Percentiles rank a stretch among this genome's conserved stretches.
phyloP scores from a whole-genome alignment of 35 echinoderm and acorn worm species.

The Stichopus chloronotus region DNA sequence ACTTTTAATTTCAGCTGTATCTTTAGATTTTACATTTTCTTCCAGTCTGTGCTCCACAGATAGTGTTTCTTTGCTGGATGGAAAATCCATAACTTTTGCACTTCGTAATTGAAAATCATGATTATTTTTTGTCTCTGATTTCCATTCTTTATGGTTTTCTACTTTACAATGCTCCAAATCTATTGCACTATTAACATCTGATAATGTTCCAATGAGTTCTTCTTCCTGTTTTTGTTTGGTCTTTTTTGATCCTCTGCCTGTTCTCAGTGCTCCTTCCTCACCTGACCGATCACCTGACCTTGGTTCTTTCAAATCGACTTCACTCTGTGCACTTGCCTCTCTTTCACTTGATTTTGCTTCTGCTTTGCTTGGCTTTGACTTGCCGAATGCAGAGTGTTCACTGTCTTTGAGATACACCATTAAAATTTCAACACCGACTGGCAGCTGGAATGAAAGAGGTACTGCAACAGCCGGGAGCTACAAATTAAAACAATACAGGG shows the following conservation, averaged over 20 bases:
- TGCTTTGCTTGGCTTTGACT: background rate
- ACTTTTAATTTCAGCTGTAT: slow-evolving; percentile 8
- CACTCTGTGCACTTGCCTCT: background rate
- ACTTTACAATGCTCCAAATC: background rate
- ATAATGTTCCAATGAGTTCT: background rate
- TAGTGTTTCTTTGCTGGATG: background rate
- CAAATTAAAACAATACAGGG: background rate
- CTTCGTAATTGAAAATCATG: too few relatives aligned
- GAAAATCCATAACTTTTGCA: background rate
- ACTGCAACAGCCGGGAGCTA: slow-evolving; percentile 21
- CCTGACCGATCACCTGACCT: background rate
- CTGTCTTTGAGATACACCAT: slow-evolving; percentile 5
- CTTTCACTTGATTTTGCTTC: background rate
- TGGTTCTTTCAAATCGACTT: background rate
- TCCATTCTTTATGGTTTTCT: background rate
- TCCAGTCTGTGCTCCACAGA: background rate
- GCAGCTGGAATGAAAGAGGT: slow-evolving; percentile 3
- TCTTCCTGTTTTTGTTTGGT: background rate
- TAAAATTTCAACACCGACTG: slow-evolving; percentile 21
- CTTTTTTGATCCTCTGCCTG: background rate
- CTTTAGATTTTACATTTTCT: background rate
- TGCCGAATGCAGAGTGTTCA: slow-evolving; percentile 10
- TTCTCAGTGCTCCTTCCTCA: background rate
- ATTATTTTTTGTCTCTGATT: background rate
- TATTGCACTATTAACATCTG: background rate